Conservation (phyloP, 2,797 vertebrate genomes). For the Argya squamiceps region DNA sequence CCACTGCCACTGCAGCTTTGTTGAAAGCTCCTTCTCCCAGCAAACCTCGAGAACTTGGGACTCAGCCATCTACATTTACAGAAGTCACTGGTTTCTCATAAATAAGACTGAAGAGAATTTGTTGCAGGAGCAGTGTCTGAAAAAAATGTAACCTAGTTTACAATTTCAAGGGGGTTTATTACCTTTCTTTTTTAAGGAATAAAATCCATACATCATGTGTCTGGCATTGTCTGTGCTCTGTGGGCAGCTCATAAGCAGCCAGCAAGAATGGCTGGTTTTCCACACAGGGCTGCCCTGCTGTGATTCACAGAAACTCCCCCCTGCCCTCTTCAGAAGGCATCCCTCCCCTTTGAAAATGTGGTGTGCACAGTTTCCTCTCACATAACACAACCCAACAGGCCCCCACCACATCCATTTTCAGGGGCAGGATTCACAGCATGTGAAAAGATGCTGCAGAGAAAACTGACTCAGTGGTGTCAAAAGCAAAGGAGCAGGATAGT, state of each 20-base stretch:
- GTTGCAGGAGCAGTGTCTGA: constrained; percentile 11
- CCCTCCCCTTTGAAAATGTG: not conserved
- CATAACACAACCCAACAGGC: not conserved
- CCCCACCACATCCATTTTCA: not conserved
- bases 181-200: not conserved
- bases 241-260: constrained; percentile 39
- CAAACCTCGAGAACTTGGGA: constrained; percentile 2
- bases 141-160: constrained; percentile 41
- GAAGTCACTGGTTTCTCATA: constrained; percentile 41
- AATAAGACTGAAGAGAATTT: constrained; percentile 30
- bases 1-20: not conserved
- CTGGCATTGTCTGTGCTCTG: constrained; percentile 59
- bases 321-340: constrained; percentile 1
- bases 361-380: not conserved
- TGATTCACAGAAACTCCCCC: constrained; percentile 10
- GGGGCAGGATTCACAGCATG: not conserved
- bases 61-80: constrained; percentile 20
- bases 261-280: constrained; percentile 44
- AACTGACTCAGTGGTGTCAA: not conserved
- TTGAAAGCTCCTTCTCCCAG: constrained; percentile 12
- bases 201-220: constrained; percentile 31
- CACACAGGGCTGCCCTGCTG: not conserved
- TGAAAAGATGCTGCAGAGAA: not conserved
- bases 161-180: not conserved
- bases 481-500: not conserved